A percentile compares a stretch with the other conserved stretches of the same genome.
Evolutionary conservation across 2,113 vertebrate genomes (phyloP).

Genomic region (Dasyurus viverrinus): DNA sequence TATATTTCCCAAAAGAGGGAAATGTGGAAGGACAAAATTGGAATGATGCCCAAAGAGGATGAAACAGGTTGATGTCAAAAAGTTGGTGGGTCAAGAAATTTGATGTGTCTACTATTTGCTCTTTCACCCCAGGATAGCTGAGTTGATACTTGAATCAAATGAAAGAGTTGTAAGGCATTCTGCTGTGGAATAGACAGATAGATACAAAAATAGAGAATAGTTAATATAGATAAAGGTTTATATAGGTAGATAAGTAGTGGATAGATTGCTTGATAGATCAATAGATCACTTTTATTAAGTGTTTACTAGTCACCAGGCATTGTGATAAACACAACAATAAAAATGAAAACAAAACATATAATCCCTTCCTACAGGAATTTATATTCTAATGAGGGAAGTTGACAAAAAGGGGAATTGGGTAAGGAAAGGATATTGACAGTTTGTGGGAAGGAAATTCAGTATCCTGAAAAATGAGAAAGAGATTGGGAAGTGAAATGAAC

Average conservation of each 20-base stretch:
- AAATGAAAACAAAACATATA: neutral
- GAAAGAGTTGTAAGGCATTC: neutral
- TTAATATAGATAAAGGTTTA: no score
- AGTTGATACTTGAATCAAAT: neutral
- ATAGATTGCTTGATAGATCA: neutral
- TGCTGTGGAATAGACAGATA: neutral
- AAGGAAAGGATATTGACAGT: neutral
- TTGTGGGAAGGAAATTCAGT: neutral
- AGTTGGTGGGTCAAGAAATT: neutral
- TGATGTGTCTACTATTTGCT: neutral
- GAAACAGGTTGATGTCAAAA: neutral
- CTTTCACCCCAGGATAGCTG: neutral
- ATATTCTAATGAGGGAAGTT: neutral
- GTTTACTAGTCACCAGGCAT: neutral
- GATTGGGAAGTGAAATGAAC: neutral
- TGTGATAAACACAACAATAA: neutral
- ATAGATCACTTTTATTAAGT: neutral
- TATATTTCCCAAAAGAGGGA: neutral
- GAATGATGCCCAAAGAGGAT: neutral
- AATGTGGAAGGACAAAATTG: neutral
- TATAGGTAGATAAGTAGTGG: neutral
- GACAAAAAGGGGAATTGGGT: neutral
- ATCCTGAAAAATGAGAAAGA: neutral
- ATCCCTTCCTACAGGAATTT: neutral
- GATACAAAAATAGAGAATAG: no score